phyloP scores from a whole-genome alignment of 2,888 invertebrate genomes.

The Lycia hirtaria region DNA sequence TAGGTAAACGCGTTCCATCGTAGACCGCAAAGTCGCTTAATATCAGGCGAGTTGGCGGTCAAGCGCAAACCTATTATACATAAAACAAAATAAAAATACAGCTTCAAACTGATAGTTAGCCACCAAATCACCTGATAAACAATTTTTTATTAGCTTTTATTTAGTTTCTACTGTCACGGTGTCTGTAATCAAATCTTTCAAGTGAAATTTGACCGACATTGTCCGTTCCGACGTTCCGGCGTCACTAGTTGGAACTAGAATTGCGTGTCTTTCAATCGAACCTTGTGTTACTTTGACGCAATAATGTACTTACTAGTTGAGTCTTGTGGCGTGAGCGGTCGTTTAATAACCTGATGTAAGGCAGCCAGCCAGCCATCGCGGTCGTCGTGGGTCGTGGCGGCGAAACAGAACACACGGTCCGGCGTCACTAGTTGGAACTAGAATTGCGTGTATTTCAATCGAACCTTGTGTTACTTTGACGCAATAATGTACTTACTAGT shows the following conservation, averaged over 20 bases:
- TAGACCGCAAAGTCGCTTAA: too few relatives aligned
- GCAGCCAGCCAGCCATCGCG: slow-evolving; percentile 92
- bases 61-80: too few relatives aligned
- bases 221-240: slow-evolving; percentile 91
- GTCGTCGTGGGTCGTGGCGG: slow-evolving; percentile 91
- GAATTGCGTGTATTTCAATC: slow-evolving; percentile 91
- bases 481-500: slow-evolving; percentile 90
- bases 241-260: slow-evolving; percentile 93
- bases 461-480: slow-evolving; percentile 86
- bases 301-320: background rate
- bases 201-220: too few relatives aligned
- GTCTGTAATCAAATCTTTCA: too few relatives aligned
- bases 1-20: too few relatives aligned
- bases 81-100: too few relatives aligned
- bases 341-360: slow-evolving; percentile 90
- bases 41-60: too few relatives aligned
- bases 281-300: slow-evolving; percentile 79
- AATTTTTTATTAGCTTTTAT: too few relatives aligned
- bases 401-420: slow-evolving; percentile 90
- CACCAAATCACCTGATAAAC: too few relatives aligned
- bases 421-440: slow-evolving; percentile 94
- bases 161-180: too few relatives aligned
- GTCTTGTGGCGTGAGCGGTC: background rate
- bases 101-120: too few relatives aligned
- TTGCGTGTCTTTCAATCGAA: slow-evolving; percentile 89